Percentiles rank a stretch among this genome's conserved stretches.
These are phyloP conservation scores for Telmatochromis bifrenatus DNA, from an alignment of 2,113 vertebrate species.

Conservation along the genomic window DNA sequence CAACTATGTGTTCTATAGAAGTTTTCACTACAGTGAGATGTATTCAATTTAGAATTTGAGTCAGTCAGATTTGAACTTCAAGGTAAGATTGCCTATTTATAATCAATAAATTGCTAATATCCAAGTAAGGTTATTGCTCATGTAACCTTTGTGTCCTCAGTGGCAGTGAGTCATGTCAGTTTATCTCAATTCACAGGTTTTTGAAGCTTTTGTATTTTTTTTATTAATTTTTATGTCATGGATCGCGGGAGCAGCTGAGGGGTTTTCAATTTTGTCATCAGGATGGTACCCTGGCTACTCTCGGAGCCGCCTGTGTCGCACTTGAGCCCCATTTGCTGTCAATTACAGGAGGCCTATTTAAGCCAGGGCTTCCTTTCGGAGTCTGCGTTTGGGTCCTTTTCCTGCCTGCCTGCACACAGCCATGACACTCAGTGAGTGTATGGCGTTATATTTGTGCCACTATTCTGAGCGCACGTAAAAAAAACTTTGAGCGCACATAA, in stretches of 20 bases:
- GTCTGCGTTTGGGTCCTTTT: not conserved
- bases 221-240: not conserved
- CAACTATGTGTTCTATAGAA: not conserved
- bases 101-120: not conserved
- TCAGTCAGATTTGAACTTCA: not conserved
- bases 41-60: not conserved
- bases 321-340: accelerated
- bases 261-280: not conserved
- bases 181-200: not conserved
- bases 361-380: not conserved
- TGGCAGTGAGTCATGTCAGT: not conserved
- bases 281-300: not conserved
- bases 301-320: accelerated
- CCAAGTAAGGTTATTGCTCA: not conserved
- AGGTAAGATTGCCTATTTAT: not conserved
- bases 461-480: no score
- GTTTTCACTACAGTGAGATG: not conserved
- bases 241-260: not conserved
- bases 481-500: no score
- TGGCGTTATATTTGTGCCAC: accelerated
- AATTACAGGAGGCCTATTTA: not conserved
- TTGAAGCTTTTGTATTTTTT: not conserved
- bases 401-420: not conserved
- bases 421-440: not conserved
- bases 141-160: not conserved